These are phyloP conservation scores for Machimus atricapillus DNA, from an alignment of 2,888 invertebrate species.

Conservation along the genomic window DNA sequence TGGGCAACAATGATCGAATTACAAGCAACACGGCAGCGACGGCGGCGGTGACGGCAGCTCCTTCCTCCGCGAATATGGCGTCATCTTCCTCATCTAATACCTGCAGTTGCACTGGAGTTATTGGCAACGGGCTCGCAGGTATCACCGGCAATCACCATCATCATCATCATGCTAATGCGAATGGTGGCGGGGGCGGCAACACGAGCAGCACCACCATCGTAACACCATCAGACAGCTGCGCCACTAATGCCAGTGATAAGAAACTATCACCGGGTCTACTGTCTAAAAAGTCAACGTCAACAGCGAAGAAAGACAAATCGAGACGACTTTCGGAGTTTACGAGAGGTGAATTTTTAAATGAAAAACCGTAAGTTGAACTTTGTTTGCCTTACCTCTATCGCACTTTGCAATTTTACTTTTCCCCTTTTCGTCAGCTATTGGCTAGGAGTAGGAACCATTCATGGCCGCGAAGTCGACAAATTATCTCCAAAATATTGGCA, in stretches of 20 bases:
- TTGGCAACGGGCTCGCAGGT: constrained; percentile 36
- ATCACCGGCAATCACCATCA: constrained; percentile 34
- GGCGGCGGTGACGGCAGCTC: neutral
- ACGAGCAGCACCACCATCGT: neutral
- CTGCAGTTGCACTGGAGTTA: constrained; percentile 26
- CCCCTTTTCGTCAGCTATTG: neutral
- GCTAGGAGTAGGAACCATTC: neutral
- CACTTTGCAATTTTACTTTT: neutral
- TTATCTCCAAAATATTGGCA: neutral
- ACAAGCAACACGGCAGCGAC: constrained; percentile 1
- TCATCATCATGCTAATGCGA: constrained; percentile 7
- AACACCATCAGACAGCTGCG: neutral
- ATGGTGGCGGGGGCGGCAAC: constrained; percentile 42
- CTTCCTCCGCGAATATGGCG: neutral
- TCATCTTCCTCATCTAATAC: neutral
- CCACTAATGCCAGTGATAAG: constrained; percentile 27
- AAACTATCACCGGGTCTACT: constrained; percentile 41
- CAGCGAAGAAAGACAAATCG: constrained; percentile 53
- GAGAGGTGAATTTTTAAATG: constrained; percentile 64
- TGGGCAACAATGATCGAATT: constrained; percentile 36
- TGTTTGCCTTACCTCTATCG: constrained; percentile 42
- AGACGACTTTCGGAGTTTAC: constrained; percentile 64
- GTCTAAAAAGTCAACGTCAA: constrained; percentile 41
- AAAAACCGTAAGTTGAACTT: constrained; percentile 62
- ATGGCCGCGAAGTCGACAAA: neutral